Percentiles rank a stretch among this genome's conserved stretches.
phyloP scores from a whole-genome alignment of 2,797 vertebrate species.

The Ctenopoma kingsleyae region DNA sequence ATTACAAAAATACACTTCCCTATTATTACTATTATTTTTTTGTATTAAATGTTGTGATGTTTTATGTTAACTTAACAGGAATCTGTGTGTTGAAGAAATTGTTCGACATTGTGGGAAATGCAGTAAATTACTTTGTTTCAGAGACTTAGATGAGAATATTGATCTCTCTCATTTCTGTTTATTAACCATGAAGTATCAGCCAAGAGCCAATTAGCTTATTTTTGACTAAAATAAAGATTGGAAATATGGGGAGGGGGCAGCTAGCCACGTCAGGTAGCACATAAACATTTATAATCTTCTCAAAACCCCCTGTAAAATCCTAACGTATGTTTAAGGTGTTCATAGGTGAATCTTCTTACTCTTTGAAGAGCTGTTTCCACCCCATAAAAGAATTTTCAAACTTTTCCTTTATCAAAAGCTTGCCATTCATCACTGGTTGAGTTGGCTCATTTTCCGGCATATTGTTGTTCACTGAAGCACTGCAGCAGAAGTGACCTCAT shows the following conservation, averaged over 20 bases:
- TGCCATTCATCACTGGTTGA: neutral
- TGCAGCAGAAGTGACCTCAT: neutral
- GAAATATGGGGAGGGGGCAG: no score
- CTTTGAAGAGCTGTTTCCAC: neutral
- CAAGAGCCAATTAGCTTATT: neutral
- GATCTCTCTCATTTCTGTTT: neutral
- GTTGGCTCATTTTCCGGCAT: slow-evolving; percentile 6
- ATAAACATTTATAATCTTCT: no score
- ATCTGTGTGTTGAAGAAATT: neutral
- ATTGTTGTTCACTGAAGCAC: slow-evolving; percentile 5
- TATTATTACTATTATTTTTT: no score
- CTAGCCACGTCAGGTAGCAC: no score
- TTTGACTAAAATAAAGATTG: slow-evolving; percentile 1
- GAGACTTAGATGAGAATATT: neutral
- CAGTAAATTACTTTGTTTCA: neutral
- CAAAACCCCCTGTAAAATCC: no score
- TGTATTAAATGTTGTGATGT: neutral
- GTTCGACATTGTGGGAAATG: no score
- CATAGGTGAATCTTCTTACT: neutral
- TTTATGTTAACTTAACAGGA: neutral
- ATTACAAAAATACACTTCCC: no score
- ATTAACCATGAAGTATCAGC: neutral
- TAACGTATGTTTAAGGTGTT: neutral
- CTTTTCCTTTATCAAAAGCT: neutral
- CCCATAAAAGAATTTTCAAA: slow-evolving; percentile 5